These are phyloP conservation scores for Pangasius macronema DNA, from an alignment of 2,797 vertebrate species.

Conservation along the genomic window DNA sequence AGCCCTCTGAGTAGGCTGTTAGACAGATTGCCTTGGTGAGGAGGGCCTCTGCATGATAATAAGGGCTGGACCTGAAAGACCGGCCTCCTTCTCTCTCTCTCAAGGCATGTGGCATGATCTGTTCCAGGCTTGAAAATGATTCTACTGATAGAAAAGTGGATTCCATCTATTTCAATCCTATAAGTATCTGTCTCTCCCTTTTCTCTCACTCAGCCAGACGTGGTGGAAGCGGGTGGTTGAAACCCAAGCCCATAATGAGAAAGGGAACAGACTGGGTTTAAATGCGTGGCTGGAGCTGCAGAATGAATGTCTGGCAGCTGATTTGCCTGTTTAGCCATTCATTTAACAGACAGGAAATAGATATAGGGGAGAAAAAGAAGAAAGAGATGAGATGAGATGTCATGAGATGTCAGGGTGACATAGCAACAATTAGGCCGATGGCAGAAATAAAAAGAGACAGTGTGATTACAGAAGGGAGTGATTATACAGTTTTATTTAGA, in stretches of 20 bases:
- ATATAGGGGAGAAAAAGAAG: slow-evolving; percentile 3
- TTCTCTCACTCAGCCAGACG: slow-evolving; percentile 10
- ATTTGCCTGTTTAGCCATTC: slow-evolving; percentile 40
- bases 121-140: slow-evolving; percentile 40
- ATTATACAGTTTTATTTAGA: slow-evolving; percentile 34
- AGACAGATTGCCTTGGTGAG: slow-evolving; percentile 48
- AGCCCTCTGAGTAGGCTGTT: slow-evolving; percentile 39
- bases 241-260: slow-evolving; percentile 38
- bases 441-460: slow-evolving; percentile 10
- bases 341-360: slow-evolving; percentile 25
- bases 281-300: slow-evolving; percentile 40
- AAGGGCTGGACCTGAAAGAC: slow-evolving; percentile 43
- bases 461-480: slow-evolving; percentile 15
- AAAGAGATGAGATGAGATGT: slow-evolving; percentile 21
- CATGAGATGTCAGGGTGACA: slow-evolving; percentile 43
- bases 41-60: slow-evolving; percentile 54
- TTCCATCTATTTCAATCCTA: slow-evolving; percentile 46
- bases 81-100: slow-evolving; percentile 38
- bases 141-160: slow-evolving; percentile 27
- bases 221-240: slow-evolving; percentile 28
- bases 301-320: slow-evolving; percentile 44
- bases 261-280: slow-evolving; percentile 36
- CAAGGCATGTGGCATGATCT: slow-evolving; percentile 38
- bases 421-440: slow-evolving; percentile 41
- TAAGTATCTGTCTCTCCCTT: slow-evolving; percentile 18